Percentiles rank a stretch among this genome's conserved stretches.
phyloP scores from a whole-genome alignment of 2,888 invertebrate species.

The Physocephala rufipes region DNA sequence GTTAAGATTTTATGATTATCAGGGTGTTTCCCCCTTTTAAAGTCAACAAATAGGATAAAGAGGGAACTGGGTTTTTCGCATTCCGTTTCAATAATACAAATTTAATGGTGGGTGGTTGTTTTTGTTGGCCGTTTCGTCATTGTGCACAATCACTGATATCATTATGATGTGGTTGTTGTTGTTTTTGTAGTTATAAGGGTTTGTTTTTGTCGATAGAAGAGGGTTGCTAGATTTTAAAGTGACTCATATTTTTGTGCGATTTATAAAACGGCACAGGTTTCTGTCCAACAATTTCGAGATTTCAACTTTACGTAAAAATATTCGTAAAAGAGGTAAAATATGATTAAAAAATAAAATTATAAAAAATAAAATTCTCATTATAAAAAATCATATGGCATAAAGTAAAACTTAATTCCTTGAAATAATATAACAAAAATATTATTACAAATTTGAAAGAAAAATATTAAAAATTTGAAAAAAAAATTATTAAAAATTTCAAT shows the following conservation, averaged over 20 bases:
- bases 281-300: neutral
- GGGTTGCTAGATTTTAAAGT: constrained; percentile 7
- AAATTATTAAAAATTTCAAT: no score
- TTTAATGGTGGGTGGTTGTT: constrained; percentile 7
- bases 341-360: no score
- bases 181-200: neutral
- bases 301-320: neutral
- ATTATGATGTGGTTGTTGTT: neutral
- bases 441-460: no score
- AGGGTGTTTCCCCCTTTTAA: no score
- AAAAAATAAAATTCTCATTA: no score
- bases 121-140: neutral
- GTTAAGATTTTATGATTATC: no score
- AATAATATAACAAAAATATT: no score
- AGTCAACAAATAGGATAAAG: no score
- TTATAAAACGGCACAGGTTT: constrained; percentile 1
- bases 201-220: neutral
- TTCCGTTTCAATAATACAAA: constrained; percentile 1
- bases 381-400: no score
- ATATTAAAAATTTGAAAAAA: no score
- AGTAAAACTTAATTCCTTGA: no score
- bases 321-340: no score
- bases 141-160: neutral
- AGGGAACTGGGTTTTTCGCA: constrained; percentile 2
- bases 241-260: constrained; percentile 16